A percentile compares a stretch with the other conserved stretches of the same genome.
Evolutionary conservation across 2,113 vertebrate species (phyloP).

Genomic region (Tamias sibiricus): DNA sequence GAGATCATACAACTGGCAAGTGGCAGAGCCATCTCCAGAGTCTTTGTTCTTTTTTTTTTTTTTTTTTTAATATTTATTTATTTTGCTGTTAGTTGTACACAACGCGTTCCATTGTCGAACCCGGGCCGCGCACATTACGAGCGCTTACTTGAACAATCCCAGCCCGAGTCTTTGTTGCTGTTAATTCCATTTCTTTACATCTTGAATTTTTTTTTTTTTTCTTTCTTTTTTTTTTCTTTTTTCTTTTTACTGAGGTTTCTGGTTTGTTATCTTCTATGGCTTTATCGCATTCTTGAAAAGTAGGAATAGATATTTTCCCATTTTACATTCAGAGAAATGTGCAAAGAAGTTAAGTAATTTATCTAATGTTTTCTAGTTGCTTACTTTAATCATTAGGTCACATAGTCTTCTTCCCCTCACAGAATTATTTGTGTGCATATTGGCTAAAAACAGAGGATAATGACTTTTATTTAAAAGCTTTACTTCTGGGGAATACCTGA

Average conservation of each 20-base stretch:
- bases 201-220: too few relatives aligned
- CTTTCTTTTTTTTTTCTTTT: too few relatives aligned
- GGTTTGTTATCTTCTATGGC: neutral
- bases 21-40: neutral
- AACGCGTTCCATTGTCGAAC: too few relatives aligned
- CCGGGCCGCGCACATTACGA: too few relatives aligned
- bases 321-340: conserved; percentile 39
- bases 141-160: too few relatives aligned
- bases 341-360: conserved; percentile 36
- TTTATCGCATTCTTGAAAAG: conserved; percentile 10
- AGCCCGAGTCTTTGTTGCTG: too few relatives aligned
- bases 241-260: neutral
- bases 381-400: conserved; percentile 18
- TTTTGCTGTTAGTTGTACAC: too few relatives aligned
- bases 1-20: neutral
- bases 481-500: conserved; percentile 70
- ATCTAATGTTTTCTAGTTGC: neutral
- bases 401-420: neutral
- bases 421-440: neutral
- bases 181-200: too few relatives aligned
- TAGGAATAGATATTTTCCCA: conserved; percentile 20
- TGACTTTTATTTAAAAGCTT: conserved; percentile 51
- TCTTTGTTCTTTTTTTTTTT: neutral
- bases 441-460: neutral
- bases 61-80: too few relatives aligned